These are phyloP conservation scores for Zootermopsis nevadensis DNA, from an alignment of 2,888 invertebrate genomes.

Conservation along the genomic window DNA sequence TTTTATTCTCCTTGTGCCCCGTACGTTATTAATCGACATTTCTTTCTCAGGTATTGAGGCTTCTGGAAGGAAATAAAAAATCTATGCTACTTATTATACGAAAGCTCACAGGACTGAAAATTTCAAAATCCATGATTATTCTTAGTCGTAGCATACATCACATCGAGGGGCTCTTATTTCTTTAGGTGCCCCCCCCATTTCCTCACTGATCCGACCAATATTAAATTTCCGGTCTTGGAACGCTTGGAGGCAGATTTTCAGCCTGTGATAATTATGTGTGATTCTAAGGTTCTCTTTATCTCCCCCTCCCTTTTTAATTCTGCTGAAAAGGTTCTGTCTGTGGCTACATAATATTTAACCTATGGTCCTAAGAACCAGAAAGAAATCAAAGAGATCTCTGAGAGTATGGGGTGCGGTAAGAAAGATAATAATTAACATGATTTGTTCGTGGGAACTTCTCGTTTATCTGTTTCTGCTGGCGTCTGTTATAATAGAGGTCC, in stretches of 20 bases:
- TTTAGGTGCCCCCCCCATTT: not conserved
- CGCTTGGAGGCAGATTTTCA: slow-evolving; percentile 17
- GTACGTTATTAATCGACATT: not conserved
- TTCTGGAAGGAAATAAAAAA: slow-evolving; percentile 7
- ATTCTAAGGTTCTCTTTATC: slow-evolving; percentile 4
- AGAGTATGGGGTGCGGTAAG: slow-evolving; percentile 5
- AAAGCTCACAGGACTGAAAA: slow-evolving; percentile 14
- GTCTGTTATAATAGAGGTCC: slow-evolving; percentile 11
- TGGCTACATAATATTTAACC: slow-evolving; percentile 14
- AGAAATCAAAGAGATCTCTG: slow-evolving; percentile 19
- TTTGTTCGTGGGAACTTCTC: slow-evolving; percentile 50
- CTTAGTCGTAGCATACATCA: slow-evolving; percentile 19
- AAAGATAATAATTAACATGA: slow-evolving; percentile 48
- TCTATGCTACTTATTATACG: not conserved
- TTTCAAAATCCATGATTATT: not conserved
- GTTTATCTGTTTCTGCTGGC: slow-evolving; percentile 38
- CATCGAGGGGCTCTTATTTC: not conserved
- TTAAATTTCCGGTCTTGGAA: slow-evolving; percentile 19
- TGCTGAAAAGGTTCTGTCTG: slow-evolving; percentile 24
- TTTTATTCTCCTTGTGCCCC: not conserved
- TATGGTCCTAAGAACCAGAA: slow-evolving; percentile 8
- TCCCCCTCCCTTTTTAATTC: slow-evolving; percentile 20
- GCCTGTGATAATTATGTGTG: slow-evolving; percentile 33
- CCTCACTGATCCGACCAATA: slow-evolving; percentile 12
- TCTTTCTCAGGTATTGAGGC: slow-evolving; percentile 5